phyloP scores from a whole-genome alignment of 2,113 vertebrate species.

The Promerops cafer region DNA sequence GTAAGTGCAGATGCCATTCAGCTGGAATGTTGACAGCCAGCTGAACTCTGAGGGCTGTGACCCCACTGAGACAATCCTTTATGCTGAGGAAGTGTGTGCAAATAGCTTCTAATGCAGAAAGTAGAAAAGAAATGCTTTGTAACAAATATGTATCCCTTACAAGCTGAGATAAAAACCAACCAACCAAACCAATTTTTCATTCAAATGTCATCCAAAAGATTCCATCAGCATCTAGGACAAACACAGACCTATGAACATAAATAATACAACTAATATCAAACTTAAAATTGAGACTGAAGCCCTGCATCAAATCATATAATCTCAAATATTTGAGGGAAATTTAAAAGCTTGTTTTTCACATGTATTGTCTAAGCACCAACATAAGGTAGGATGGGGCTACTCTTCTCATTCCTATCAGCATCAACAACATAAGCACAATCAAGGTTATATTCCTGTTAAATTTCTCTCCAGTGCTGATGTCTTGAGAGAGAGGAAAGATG shows the following conservation, averaged over 20 bases:
- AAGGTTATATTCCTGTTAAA: neutral
- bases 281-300: fast-evolving
- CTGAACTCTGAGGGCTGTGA: constrained; percentile 9
- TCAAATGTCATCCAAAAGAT: neutral
- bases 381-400: neutral
- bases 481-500: neutral
- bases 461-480: neutral
- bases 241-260: neutral
- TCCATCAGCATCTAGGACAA: neutral
- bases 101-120: constrained; percentile 39
- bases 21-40: constrained; percentile 46
- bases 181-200: neutral
- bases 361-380: neutral
- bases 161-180: neutral
- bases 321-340: neutral
- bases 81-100: constrained; percentile 25
- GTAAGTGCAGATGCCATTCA: constrained; percentile 57
- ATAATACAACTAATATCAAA: neutral
- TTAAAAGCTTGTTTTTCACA: neutral
- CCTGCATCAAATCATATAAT: neutral
- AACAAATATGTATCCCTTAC: neutral
- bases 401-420: neutral
- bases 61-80: constrained; percentile 58
- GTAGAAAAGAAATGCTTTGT: neutral
- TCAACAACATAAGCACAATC: neutral